These are phyloP conservation scores for Druon quercuslanigerum DNA, from an alignment of 1,140 invertebrate species.

Conservation along the genomic window DNA sequence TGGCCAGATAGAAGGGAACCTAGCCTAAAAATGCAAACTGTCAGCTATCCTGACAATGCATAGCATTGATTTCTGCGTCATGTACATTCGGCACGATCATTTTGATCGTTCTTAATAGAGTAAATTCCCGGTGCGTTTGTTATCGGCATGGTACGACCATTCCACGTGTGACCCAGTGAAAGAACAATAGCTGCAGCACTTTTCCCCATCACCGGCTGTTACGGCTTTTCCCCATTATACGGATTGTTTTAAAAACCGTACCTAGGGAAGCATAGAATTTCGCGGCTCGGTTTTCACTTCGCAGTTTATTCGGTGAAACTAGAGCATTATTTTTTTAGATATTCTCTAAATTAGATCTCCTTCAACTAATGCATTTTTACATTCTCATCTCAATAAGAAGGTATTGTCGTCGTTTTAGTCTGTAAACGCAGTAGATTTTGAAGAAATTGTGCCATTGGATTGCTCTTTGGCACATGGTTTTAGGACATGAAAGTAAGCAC, in stretches of 20 bases:
- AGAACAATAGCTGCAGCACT: not conserved
- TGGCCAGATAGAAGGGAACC: too few species aligned
- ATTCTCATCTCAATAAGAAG: too few species aligned
- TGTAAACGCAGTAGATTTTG: too few species aligned
- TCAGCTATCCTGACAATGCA: too few species aligned
- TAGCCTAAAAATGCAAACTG: too few species aligned
- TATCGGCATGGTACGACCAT: not conserved
- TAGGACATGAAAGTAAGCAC: too few species aligned
- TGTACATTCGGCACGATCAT: not conserved
- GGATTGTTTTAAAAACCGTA: not conserved
- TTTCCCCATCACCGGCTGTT: not conserved
- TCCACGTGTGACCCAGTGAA: conserved; percentile 15
- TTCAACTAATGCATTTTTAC: too few species aligned
- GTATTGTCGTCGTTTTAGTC: too few species aligned
- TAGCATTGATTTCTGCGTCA: not conserved
- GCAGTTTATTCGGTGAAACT: not conserved
- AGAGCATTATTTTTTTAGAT: too few species aligned
- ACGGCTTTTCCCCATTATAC: not conserved
- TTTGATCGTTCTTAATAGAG: conserved; percentile 2
- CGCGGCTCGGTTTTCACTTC: conserved; percentile 3
- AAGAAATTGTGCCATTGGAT: too few species aligned
- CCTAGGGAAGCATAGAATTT: not conserved
- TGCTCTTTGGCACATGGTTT: too few species aligned
- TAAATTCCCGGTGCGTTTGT: not conserved
- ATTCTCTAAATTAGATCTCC: too few species aligned